Evolutionary conservation across 2,888 invertebrate species (phyloP).

Genomic region (Polydrusus cervinus): DNA sequence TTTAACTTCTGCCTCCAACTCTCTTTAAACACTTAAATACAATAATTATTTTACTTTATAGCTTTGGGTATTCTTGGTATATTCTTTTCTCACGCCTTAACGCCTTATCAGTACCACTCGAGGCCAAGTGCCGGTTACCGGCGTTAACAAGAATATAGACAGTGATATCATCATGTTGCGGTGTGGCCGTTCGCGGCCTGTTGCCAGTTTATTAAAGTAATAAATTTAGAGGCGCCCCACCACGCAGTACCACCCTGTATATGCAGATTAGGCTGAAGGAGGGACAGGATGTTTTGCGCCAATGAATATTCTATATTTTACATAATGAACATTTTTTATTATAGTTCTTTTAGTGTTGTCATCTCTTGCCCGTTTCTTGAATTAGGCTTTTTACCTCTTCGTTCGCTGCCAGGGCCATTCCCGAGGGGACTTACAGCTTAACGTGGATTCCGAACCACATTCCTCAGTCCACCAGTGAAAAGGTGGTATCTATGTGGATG

Average conservation of each 20-base stretch:
- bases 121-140: slow-evolving; percentile 16
- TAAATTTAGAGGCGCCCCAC: slow-evolving; percentile 45
- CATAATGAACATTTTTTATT: no score
- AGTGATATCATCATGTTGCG: slow-evolving; percentile 20
- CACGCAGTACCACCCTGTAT: slow-evolving; percentile 48
- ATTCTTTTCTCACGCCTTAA: slow-evolving; percentile 34
- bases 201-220: slow-evolving; percentile 42
- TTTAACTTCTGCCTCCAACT: no score
- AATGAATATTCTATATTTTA: background rate
- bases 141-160: slow-evolving; percentile 18
- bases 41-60: no score
- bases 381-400: no score
- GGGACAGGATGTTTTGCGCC: background rate
- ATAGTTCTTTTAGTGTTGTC: no score
- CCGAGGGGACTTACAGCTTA: no score
- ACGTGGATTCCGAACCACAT: no score
- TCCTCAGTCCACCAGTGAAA: no score
- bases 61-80: background rate
- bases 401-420: no score
- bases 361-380: no score
- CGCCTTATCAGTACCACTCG: slow-evolving; percentile 15
- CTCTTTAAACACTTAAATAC: no score
- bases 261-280: slow-evolving; percentile 37
- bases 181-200: slow-evolving; percentile 38
- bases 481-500: no score